Evolutionary conservation across 2,113 vertebrate genomes (phyloP).

Genomic region (Melanerpes aurifrons): DNA sequence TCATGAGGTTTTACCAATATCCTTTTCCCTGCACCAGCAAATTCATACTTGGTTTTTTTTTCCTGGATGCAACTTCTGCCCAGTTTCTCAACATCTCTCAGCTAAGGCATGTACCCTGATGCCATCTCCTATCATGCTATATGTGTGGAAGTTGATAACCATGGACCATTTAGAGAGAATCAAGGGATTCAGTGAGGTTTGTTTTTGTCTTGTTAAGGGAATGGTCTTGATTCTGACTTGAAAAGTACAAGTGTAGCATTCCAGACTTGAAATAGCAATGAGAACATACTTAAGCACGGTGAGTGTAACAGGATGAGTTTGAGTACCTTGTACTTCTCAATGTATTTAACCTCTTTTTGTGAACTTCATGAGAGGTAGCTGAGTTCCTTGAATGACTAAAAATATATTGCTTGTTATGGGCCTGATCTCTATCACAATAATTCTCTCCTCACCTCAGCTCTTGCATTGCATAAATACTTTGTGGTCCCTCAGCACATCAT

Average conservation of each 20-base stretch:
- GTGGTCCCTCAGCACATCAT: not conserved
- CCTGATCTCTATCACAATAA: not conserved
- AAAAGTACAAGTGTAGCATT: not conserved
- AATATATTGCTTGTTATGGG: not conserved
- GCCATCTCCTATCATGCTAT: not conserved
- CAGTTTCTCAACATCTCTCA: not conserved
- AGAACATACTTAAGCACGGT: rapidly evolving
- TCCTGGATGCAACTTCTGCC: not conserved
- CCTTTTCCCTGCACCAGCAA: not conserved
- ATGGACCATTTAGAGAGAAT: not conserved
- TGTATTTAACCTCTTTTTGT: not conserved
- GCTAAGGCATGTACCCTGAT: not conserved
- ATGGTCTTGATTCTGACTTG: not conserved
- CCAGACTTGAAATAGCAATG: not conserved
- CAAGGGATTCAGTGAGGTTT: not conserved
- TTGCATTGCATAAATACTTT: not conserved
- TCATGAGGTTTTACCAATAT: not conserved
- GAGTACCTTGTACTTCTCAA: not conserved
- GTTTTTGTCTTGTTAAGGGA: not conserved
- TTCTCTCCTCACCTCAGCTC: not conserved
- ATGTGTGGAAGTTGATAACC: not conserved
- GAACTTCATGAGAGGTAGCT: not conserved
- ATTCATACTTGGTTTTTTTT: rapidly evolving
- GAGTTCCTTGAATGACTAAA: not conserved
- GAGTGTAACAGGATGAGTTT: not conserved